Percentiles rank a stretch among this genome's conserved stretches.
Conservation (phyloP, 1,140 invertebrate species). For the Mya arenaria region DNA sequence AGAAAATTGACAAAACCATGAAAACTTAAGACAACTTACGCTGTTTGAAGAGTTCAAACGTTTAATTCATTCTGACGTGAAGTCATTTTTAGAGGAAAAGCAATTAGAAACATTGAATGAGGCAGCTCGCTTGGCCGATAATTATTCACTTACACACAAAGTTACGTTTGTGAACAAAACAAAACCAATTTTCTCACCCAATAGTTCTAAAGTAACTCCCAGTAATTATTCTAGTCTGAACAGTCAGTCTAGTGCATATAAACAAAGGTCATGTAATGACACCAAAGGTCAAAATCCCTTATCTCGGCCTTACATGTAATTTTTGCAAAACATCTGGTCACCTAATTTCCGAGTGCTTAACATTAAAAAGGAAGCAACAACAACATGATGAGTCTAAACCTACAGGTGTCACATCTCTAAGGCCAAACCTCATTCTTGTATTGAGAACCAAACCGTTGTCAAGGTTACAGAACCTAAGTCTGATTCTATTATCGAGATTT, state of each 20-base stretch:
- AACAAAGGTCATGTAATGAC: neutral
- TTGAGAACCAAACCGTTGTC: neutral
- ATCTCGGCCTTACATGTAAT: constrained; percentile 4
- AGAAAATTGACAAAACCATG: too few relatives aligned
- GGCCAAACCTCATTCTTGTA: constrained; percentile 23
- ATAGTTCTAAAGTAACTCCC: neutral
- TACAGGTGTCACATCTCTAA: constrained; percentile 1
- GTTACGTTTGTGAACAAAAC: neutral
- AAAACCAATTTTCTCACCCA: constrained; percentile 1
- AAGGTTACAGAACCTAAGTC: constrained; percentile 12
- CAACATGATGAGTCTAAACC: constrained; percentile 20
- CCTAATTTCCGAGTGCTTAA: constrained; percentile 16
- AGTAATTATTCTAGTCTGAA: neutral
- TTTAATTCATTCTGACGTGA: too few relatives aligned
- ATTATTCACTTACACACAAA: constrained; percentile 14
- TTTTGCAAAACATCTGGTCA: constrained; percentile 7
- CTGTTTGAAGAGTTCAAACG: too few relatives aligned
- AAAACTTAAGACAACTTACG: too few relatives aligned
- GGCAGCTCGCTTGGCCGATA: constrained; percentile 7
- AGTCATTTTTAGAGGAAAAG: too few relatives aligned
- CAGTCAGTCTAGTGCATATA: neutral
- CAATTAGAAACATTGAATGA: neutral
- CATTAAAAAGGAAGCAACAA: constrained; percentile 18
- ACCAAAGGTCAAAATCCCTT: constrained; percentile 31
- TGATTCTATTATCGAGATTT: constrained; percentile 26